Percentiles rank a stretch among this genome's conserved stretches.
Conservation (phyloP, 2,888 invertebrate genomes). For the Temnothorax rugatulus region DNA sequence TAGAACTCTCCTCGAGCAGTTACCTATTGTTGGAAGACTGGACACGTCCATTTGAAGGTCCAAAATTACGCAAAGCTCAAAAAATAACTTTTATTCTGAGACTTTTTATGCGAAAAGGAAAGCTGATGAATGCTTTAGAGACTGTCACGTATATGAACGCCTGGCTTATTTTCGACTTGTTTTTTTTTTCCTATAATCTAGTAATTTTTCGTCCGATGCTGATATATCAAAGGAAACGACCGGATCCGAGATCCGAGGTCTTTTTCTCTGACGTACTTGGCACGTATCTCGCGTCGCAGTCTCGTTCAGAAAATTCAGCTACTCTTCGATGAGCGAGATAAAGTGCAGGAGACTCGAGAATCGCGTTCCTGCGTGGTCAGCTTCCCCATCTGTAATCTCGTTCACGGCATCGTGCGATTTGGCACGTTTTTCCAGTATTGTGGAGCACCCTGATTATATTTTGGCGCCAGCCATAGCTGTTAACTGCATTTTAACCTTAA, state of each 20-base stretch:
- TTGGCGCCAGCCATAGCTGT: not conserved
- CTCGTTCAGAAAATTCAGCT: conserved; percentile 69
- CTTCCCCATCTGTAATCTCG: conserved; percentile 62
- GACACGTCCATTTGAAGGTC: conserved; percentile 16
- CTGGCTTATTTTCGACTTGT: not conserved
- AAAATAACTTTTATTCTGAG: conserved; percentile 12
- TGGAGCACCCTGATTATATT: conserved; percentile 37
- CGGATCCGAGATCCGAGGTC: not conserved
- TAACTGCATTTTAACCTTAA: not conserved
- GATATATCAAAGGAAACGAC: not conserved
- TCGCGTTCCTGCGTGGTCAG: conserved; percentile 61
- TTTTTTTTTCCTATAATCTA: conserved; percentile 4
- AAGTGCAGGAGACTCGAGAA: conserved; percentile 64
- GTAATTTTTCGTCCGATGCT: not conserved
- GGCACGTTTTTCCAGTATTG: conserved; percentile 75
- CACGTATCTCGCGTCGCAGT: conserved; percentile 55
- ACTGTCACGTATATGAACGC: not conserved
- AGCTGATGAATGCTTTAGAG: not conserved
- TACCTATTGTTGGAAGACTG: conserved; percentile 9
- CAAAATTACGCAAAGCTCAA: not conserved
- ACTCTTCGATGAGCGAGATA: conserved; percentile 66
- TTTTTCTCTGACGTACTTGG: conserved; percentile 42
- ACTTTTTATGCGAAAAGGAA: conserved; percentile 4
- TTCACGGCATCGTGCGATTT: conserved; percentile 70
- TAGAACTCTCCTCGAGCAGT: not conserved